Conservation (phyloP, 2,113 vertebrate genomes). For the Corvus cornix region DNA sequence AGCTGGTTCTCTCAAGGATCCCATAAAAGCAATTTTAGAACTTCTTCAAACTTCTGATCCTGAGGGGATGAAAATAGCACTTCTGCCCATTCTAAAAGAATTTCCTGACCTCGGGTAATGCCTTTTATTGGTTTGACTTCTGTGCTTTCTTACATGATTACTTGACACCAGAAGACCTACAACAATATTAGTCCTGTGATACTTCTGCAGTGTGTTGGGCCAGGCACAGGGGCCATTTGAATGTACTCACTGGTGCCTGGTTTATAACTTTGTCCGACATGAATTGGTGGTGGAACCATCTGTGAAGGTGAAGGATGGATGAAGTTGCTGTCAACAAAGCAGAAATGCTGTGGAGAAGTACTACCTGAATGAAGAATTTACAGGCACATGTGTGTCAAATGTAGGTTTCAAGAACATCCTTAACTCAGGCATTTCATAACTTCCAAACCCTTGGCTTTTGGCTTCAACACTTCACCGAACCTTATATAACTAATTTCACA, state of each 20-base stretch:
- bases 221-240: not conserved
- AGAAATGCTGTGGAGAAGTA: not conserved
- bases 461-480: not conserved
- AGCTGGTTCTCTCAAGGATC: not conserved
- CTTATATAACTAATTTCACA: not conserved
- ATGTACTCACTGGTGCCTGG: not conserved
- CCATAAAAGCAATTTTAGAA: conserved; percentile 36
- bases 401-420: not conserved
- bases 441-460: not conserved
- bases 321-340: not conserved
- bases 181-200: not conserved
- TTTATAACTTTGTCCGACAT: not conserved
- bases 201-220: not conserved
- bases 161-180: not conserved
- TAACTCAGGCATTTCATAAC: not conserved
- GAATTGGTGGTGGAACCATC: not conserved
- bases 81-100: conserved; percentile 34
- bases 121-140: not conserved
- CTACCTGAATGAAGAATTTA: not conserved
- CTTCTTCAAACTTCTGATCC: conserved; percentile 33
- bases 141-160: not conserved
- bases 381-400: not conserved
- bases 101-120: conserved; percentile 55
- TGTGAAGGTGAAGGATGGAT: not conserved
- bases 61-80: conserved; percentile 63